phyloP scores from a whole-genome alignment of 2,113 vertebrate genomes.

The Elanus axillaris region DNA sequence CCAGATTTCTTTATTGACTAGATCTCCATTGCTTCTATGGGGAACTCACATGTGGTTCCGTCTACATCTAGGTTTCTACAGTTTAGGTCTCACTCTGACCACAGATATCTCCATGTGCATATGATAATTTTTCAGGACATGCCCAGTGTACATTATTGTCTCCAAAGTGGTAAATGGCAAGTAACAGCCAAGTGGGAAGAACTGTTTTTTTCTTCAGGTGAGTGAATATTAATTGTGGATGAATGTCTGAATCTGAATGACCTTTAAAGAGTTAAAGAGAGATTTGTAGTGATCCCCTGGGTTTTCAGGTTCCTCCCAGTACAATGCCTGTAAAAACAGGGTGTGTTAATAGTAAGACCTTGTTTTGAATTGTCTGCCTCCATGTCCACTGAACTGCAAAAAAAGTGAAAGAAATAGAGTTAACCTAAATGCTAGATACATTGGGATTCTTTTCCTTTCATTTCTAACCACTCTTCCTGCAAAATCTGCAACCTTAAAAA shows the following conservation, averaged over 20 bases:
- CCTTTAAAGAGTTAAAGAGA: neutral
- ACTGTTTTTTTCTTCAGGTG: neutral
- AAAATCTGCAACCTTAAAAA: neutral
- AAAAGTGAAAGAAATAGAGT: neutral
- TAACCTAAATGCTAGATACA: neutral
- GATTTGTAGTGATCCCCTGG: neutral
- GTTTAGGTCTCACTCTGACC: neutral
- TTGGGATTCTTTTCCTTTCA: neutral
- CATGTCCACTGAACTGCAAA: neutral
- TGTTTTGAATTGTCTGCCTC: neutral
- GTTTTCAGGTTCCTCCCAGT: neutral
- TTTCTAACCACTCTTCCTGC: neutral
- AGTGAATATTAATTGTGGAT: neutral
- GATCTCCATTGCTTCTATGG: neutral
- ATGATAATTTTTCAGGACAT: neutral
- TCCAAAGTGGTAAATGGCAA: neutral
- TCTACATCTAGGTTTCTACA: neutral
- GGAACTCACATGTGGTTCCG: neutral
- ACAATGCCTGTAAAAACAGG: neutral
- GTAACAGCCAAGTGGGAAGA: neutral
- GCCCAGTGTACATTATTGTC: rapidly evolving
- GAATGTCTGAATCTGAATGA: neutral
- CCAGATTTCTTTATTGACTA: neutral
- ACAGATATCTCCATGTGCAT: neutral
- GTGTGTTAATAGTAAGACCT: neutral